A percentile compares a stretch with the other conserved stretches of the same genome.
Evolutionary conservation across 2,113 vertebrate genomes (phyloP).

Genomic region (Tinamus guttatus): DNA sequence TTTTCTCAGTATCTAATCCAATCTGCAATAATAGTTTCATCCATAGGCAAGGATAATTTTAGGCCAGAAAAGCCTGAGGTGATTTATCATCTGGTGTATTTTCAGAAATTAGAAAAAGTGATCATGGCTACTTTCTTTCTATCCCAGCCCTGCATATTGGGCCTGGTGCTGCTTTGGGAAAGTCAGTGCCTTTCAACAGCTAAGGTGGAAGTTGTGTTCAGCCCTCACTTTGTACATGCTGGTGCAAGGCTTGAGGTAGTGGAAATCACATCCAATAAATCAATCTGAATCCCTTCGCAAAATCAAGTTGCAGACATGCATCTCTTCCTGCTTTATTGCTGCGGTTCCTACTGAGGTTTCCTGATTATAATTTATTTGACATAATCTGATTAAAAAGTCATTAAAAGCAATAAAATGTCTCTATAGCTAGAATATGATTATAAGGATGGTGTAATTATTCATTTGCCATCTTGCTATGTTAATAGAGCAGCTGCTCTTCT

Average conservation of each 20-base stretch:
- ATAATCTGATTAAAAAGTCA: constrained; percentile 39
- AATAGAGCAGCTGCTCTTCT: not conserved
- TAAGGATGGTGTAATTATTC: not conserved
- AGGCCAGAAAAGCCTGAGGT: not conserved
- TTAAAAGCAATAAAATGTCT: constrained; percentile 29
- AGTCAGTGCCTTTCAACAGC: not conserved
- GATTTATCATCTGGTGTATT: not conserved
- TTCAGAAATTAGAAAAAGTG: not conserved
- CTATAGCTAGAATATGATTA: not conserved
- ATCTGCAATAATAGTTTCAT: not conserved
- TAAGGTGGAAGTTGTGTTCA: not conserved
- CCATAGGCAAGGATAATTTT: not conserved
- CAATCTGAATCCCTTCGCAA: not conserved
- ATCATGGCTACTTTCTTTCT: not conserved
- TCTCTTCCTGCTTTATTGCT: not conserved
- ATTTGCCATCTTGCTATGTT: not conserved
- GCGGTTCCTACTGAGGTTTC: constrained; percentile 9
- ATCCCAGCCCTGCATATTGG: fast-evolving
- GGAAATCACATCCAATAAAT: not conserved
- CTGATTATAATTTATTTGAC: constrained; percentile 7
- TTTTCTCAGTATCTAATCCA: not conserved
- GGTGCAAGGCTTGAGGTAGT: not conserved
- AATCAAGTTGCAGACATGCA: not conserved
- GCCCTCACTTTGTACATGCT: not conserved
- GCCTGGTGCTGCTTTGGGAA: not conserved